Base-by-base conservation (phyloP, 2,797 vertebrate genomes). In the Lateolabrax maculatus region DNA sequence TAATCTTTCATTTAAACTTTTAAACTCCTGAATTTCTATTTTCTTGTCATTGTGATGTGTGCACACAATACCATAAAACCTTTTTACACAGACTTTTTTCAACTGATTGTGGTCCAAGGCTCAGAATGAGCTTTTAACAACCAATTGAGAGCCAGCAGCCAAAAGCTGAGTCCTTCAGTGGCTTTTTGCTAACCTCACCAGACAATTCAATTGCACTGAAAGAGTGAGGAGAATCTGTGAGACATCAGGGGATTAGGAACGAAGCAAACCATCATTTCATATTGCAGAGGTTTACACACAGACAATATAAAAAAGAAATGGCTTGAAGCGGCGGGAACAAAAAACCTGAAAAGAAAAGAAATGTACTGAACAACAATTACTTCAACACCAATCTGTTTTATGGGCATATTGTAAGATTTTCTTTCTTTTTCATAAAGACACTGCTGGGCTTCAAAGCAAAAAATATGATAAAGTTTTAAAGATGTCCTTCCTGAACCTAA, bases 161-260 rank as follows among this genome's bases (percentile, higher is more conserved):
- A 75, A 63, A 87, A 77, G 61, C 61, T 2, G 19, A 79, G 68
- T 81, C 53, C 69, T 77, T 64, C 68, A 49, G 71, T 77, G 52
- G 72, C 19, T 43, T 77, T 70, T 65, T 60, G 56, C 55, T 86
- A 77, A 87, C 84, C 84, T 84, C 70, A 29, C 39, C 74, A 69
- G 68, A 81, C 81, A 74, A 87, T 85, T 82, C 81, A 77, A 85
- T 79, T 27, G 69, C 53, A 15, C 27, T 27, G 57, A 77, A 80
- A 39, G 46, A 78, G 69, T 68, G 85, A 82, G 79, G 84, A 86
- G 75, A 90, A 89, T 88, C 75, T 75, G 73, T 61, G 70, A 83
- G 82, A 77, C 75, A 66, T 85, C 57, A 5, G 69, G 78, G 74
- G 71, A 89, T 89, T 81, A 79, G 49, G 49, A 78, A 68, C 11